Evolutionary conservation across 2,797 vertebrate species (phyloP).

Genomic region (Epinephelus coioides): DNA sequence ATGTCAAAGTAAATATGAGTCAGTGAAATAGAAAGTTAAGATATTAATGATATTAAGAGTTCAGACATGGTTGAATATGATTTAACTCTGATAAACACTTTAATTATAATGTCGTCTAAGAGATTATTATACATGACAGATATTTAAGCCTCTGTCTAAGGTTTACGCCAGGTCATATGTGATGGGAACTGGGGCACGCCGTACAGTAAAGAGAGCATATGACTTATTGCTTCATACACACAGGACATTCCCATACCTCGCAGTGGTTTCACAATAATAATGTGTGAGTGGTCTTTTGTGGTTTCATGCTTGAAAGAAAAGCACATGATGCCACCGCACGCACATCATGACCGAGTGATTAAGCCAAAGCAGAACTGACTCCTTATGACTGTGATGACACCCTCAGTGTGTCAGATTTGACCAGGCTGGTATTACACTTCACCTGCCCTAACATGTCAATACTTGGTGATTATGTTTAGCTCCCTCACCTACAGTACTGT

Average conservation of each 20-base stretch:
- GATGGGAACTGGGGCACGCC: slow-evolving; percentile 61
- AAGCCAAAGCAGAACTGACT: slow-evolving; percentile 54
- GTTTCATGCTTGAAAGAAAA: slow-evolving; percentile 65
- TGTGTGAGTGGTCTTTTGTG: slow-evolving; percentile 58
- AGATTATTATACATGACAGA: neutral
- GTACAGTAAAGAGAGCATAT: slow-evolving; percentile 70
- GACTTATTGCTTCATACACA: slow-evolving; percentile 64
- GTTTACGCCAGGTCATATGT: slow-evolving; percentile 56
- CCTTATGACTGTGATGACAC: slow-evolving; percentile 48
- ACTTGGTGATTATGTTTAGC: slow-evolving; percentile 46
- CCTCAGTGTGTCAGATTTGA: slow-evolving; percentile 48
- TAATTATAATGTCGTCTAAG: neutral
- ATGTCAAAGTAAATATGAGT: neutral
- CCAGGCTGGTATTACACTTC: slow-evolving; percentile 38
- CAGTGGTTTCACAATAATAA: slow-evolving; percentile 65
- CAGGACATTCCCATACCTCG: slow-evolving; percentile 62
- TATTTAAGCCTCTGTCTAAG: slow-evolving; percentile 9
- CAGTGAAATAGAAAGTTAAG: neutral
- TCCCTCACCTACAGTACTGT: slow-evolving; percentile 47
- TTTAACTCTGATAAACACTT: neutral
- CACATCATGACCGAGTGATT: slow-evolving; percentile 64
- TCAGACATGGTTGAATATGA: neutral
- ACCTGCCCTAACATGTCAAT: slow-evolving; percentile 47
- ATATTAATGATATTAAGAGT: neutral
- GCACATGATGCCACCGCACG: slow-evolving; percentile 69